Conservation (phyloP, 2,113 vertebrate species). For the Colaptes auratus region DNA sequence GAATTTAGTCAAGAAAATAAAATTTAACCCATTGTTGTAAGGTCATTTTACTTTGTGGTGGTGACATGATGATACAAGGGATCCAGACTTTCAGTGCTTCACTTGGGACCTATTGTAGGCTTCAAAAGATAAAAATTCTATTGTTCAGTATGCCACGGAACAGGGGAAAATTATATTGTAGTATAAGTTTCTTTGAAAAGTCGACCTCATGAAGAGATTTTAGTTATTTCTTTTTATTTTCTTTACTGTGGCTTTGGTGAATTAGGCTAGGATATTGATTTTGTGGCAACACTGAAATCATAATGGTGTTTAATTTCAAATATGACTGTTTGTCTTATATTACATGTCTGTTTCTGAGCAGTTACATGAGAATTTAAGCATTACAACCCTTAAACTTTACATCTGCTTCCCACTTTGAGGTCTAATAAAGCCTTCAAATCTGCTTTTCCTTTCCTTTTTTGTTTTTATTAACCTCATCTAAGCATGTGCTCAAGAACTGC, state of each 20-base stretch:
- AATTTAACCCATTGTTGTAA: conserved; percentile 23
- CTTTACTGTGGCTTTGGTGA: background rate
- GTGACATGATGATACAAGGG: background rate
- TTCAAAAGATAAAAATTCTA: conserved; percentile 47
- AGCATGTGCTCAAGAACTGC: conserved; percentile 10
- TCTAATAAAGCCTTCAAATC: conserved; percentile 41
- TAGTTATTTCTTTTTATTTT: conserved; percentile 31
- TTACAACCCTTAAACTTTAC: background rate
- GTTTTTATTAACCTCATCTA: conserved; percentile 33
- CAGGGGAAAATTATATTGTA: background rate
- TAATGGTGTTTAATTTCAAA: conserved; percentile 52
- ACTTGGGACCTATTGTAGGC: background rate
- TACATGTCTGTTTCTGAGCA: conserved; percentile 22
- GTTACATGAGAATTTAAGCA: conserved; percentile 39
- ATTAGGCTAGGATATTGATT: conserved; percentile 36
- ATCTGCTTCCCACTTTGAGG: conserved; percentile 40
- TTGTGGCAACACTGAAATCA: conserved; percentile 23
- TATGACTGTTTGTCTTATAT: conserved; percentile 16
- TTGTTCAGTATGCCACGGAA: conserved; percentile 19
- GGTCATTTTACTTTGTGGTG: conserved; percentile 45
- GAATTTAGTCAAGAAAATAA: conserved; percentile 20
- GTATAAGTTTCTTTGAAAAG: conserved; percentile 20
- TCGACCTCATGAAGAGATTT: conserved; percentile 26
- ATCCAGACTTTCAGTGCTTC: background rate
- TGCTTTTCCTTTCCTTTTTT: background rate